phyloP scores from a whole-genome alignment of 2,888 invertebrate genomes.

The Rhimphoctona megacephalus region DNA sequence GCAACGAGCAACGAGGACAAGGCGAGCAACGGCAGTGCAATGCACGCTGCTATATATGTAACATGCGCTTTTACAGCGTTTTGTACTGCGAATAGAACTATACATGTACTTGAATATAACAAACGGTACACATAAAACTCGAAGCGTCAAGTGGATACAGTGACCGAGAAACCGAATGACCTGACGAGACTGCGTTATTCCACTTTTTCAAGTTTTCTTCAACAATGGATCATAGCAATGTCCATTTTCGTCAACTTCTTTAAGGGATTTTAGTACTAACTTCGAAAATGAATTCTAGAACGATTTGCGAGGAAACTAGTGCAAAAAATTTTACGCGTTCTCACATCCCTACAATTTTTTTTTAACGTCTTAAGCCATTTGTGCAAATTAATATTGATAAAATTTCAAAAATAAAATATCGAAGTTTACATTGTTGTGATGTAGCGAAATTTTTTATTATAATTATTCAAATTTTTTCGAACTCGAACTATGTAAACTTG shows the following conservation, averaged over 20 bases:
- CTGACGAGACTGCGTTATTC: constrained; percentile 74
- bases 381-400: neutral
- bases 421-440: no score
- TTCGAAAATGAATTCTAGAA: neutral
- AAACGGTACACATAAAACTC: constrained; percentile 38
- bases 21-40: constrained; percentile 65
- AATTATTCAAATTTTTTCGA: neutral
- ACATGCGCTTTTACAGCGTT: constrained; percentile 31
- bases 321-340: neutral
- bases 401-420: neutral
- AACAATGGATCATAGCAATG: neutral
- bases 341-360: neutral
- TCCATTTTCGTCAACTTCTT: neutral
- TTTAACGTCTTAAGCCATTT: neutral
- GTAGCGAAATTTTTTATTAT: neutral
- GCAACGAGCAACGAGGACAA: constrained; percentile 65
- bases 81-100: constrained; percentile 6
- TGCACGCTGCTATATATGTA: constrained; percentile 26
- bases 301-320: neutral
- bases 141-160: constrained; percentile 31
- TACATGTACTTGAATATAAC: constrained; percentile 7
- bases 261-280: neutral
- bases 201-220: neutral
- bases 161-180: constrained; percentile 84
- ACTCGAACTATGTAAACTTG: no score